Evolutionary conservation across 2,888 invertebrate species (phyloP).

Genomic region (Leucania comma): DNA sequence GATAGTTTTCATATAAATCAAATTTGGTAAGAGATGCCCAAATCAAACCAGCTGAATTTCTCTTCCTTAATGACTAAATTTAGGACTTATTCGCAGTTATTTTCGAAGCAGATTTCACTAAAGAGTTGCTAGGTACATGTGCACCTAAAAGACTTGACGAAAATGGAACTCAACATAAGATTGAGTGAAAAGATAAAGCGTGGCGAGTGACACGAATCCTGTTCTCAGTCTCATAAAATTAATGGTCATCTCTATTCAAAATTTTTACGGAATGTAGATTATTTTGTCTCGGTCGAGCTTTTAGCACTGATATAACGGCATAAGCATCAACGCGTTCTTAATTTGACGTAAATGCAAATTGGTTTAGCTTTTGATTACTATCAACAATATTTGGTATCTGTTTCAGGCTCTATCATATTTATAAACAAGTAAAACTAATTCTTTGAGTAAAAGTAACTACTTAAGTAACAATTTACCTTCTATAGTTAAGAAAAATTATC

Average conservation of each 20-base stretch:
- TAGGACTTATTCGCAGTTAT: not conserved
- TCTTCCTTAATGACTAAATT: conserved; percentile 1
- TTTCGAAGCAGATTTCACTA: not conserved
- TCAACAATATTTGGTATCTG: conserved; percentile 32
- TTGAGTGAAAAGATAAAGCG: conserved; percentile 5
- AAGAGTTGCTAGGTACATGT: not conserved
- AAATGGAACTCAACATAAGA: conserved; percentile 1
- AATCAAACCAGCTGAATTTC: conserved; percentile 12
- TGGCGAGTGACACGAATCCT: conserved; percentile 4
- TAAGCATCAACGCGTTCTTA: conserved; percentile 21
- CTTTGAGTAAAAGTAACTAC: no score
- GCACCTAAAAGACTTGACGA: not conserved
- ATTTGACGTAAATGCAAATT: conserved; percentile 51
- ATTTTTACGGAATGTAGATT: conserved; percentile 25
- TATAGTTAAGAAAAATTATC: no score
- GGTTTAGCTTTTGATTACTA: conserved; percentile 29
- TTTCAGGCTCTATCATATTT: not conserved
- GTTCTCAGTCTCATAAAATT: conserved; percentile 13
- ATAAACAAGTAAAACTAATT: no score
- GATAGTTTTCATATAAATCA: conserved; percentile 23
- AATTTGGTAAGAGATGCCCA: not conserved
- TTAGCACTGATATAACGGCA: conserved; percentile 52
- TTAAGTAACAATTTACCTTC: no score
- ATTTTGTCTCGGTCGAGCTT: conserved; percentile 27
- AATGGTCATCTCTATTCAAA: conserved; percentile 15